Conservation (phyloP, 2,888 invertebrate species). For the Diaphora mendica region DNA sequence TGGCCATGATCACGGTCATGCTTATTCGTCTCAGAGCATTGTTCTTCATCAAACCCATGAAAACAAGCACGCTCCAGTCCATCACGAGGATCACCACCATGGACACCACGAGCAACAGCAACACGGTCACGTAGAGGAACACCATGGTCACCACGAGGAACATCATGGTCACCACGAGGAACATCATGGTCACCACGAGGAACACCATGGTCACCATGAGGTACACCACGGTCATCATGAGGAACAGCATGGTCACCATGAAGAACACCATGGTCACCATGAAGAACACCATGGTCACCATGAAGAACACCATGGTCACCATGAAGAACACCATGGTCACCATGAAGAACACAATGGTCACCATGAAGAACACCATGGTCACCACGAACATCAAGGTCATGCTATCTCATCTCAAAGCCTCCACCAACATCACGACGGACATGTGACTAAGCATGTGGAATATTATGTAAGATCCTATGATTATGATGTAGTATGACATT, state of each 20-base stretch:
- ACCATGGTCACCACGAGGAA: slow-evolving; percentile 34
- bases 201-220: neutral
- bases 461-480: slow-evolving; percentile 41
- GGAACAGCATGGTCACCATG: slow-evolving; percentile 41
- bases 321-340: slow-evolving; percentile 46
- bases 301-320: neutral
- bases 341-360: slow-evolving; percentile 42
- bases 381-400: slow-evolving; percentile 42
- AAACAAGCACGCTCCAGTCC: neutral
- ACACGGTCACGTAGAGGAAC: slow-evolving; percentile 37
- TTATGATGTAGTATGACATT: neutral
- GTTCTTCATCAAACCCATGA: slow-evolving; percentile 16
- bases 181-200: neutral
- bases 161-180: slow-evolving; percentile 28
- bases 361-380: neutral
- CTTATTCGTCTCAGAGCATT: slow-evolving; percentile 17
- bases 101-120: slow-evolving; percentile 4
- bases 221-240: too few relatives aligned
- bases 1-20: slow-evolving; percentile 14
- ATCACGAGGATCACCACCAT: neutral
- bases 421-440: slow-evolving; percentile 58
- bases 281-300: slow-evolving; percentile 3
- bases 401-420: slow-evolving; percentile 63
- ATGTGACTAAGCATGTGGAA: slow-evolving; percentile 51
- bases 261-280: neutral